A percentile compares a stretch with the other conserved stretches of the same genome.
Evolutionary conservation across 1,140 invertebrate genomes (phyloP).

Genomic region (Diachasma alloeum): DNA sequence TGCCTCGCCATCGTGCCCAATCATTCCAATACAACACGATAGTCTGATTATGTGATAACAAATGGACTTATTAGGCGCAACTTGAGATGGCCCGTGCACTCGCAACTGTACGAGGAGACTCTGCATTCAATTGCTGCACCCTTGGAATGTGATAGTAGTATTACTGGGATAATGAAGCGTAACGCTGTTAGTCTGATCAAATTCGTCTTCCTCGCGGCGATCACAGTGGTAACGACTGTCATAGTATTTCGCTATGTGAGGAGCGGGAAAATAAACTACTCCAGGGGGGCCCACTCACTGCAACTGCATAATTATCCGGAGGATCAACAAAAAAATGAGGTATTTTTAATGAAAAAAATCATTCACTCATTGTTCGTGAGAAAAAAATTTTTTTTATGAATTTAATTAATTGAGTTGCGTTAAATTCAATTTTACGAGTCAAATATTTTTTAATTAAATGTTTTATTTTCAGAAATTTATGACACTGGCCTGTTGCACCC

Average conservation of each 20-base stretch:
- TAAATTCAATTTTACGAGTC: too few species aligned
- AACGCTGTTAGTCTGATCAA: constrained; percentile 63
- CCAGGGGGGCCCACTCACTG: constrained; percentile 32
- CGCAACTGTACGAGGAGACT: neutral
- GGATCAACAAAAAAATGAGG: constrained; percentile 26
- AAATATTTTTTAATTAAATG: neutral
- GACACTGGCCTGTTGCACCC: too few species aligned
- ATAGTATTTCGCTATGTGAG: constrained; percentile 59
- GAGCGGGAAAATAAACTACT: constrained; percentile 27
- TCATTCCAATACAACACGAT: neutral
- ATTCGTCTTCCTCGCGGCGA: constrained; percentile 56
- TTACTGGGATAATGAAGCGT: constrained; percentile 53
- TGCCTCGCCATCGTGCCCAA: neutral
- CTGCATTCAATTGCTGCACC: neutral
- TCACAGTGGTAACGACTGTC: constrained; percentile 61
- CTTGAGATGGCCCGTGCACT: neutral
- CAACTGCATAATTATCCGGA: constrained; percentile 25
- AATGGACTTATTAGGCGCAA: neutral
- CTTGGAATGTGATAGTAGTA: constrained; percentile 34
- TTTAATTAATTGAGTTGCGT: too few species aligned
- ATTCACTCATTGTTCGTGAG: too few species aligned
- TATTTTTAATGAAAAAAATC: neutral
- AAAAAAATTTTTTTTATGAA: too few species aligned
- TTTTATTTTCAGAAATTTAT: too few species aligned
- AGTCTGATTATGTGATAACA: neutral